phyloP scores from a whole-genome alignment of 1,140 invertebrate genomes.

The Cotesia vestalis region DNA sequence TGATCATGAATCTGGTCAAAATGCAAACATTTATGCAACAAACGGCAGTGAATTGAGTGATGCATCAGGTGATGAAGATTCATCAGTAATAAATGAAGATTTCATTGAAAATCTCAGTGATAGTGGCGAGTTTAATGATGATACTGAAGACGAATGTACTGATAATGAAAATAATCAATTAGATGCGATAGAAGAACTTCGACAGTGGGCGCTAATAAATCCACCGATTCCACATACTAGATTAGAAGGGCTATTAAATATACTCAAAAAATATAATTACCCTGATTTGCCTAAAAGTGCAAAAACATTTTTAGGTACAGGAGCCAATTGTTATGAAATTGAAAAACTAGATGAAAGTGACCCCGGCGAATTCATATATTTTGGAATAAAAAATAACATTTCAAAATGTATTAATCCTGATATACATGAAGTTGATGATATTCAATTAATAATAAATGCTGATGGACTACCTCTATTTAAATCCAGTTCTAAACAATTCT shows the following conservation, averaged over 20 bases:
- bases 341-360: neutral
- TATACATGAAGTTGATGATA: neutral
- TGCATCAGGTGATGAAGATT: too few relatives aligned
- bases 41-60: too few relatives aligned
- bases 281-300: neutral
- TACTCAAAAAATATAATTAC: neutral
- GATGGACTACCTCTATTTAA: constrained; percentile 4
- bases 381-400: neutral
- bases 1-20: too few relatives aligned
- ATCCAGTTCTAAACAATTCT: neutral
- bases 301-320: constrained; percentile 10
- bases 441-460: neutral
- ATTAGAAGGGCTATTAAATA: neutral
- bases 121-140: too few relatives aligned
- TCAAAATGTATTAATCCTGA: neutral
- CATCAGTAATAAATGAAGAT: too few relatives aligned
- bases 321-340: neutral
- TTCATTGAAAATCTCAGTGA: too few relatives aligned
- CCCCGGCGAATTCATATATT: neutral
- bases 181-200: neutral
- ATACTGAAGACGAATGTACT: neutral
- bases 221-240: neutral
- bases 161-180: neutral
- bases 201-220: neutral
- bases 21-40: too few relatives aligned